phyloP scores from a whole-genome alignment of 2,797 vertebrate genomes.

The Cyclura pinguis region DNA sequence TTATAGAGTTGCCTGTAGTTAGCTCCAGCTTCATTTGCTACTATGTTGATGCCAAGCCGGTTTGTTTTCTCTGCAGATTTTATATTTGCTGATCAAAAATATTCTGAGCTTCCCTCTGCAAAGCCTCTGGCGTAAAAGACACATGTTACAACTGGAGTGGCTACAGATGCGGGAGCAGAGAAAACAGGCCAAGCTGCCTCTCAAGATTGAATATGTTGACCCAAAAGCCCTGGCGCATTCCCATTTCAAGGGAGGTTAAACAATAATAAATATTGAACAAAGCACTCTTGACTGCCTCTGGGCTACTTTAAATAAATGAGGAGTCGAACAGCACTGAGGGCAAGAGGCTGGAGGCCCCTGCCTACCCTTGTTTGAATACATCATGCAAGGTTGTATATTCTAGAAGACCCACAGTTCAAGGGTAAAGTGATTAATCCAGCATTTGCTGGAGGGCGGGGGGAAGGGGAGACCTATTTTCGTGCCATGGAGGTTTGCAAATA shows the following conservation, averaged over 20 bases:
- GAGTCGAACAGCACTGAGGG: constrained; percentile 37
- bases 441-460: constrained; percentile 31
- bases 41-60: too few relatives aligned
- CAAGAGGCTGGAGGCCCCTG: constrained; percentile 27
- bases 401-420: constrained; percentile 31
- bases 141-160: constrained; percentile 18
- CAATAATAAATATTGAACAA: constrained; percentile 61
- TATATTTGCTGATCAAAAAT: background rate
- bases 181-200: constrained; percentile 8
- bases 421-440: constrained; percentile 52
- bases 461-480: background rate
- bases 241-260: constrained; percentile 48
- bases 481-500: constrained; percentile 48
- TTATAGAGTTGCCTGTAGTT: background rate
- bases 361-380: constrained; percentile 26
- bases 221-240: constrained; percentile 24
- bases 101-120: background rate
- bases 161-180: background rate
- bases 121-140: background rate
- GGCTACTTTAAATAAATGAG: constrained; percentile 56
- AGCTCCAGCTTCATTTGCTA: background rate
- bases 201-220: constrained; percentile 35
- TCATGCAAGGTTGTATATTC: constrained; percentile 44
- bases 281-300: constrained; percentile 21
- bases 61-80: background rate